Conservation (phyloP, 2,797 vertebrate genomes). For the Enoplosus armatus region DNA sequence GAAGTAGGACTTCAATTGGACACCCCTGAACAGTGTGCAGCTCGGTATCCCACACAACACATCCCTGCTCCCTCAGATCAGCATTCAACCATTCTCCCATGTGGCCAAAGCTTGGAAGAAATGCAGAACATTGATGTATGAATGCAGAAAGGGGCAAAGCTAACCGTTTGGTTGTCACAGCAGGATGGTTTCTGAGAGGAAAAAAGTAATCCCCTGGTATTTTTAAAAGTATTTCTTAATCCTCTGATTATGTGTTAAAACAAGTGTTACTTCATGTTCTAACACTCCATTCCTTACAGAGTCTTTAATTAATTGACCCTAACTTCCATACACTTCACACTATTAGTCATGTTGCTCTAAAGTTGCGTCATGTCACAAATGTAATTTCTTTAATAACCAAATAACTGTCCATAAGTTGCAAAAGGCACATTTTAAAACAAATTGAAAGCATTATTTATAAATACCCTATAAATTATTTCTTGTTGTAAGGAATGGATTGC, state of each 20-base stretch:
- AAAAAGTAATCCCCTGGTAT: constrained; percentile 24
- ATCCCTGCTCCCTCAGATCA: constrained; percentile 77
- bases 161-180: constrained; percentile 52
- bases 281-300: background rate
- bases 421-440: background rate
- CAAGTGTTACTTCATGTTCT: background rate
- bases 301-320: background rate
- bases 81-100: constrained; percentile 70
- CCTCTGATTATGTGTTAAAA: constrained; percentile 16
- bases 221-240: constrained; percentile 27
- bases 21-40: constrained; percentile 69
- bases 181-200: constrained; percentile 25
- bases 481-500: background rate
- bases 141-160: constrained; percentile 48
- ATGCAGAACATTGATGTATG: constrained; percentile 58
- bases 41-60: constrained; percentile 78
- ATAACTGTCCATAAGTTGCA: background rate
- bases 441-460: no score
- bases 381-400: background rate
- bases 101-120: constrained; percentile 65
- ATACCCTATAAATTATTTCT: background rate
- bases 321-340: no score
- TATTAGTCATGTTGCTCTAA: background rate
- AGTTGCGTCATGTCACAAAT: background rate
- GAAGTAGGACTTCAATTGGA: constrained; percentile 83